Evolutionary conservation across 1,140 invertebrate species (phyloP).

Genomic region (Oedothorax gibbosus): DNA sequence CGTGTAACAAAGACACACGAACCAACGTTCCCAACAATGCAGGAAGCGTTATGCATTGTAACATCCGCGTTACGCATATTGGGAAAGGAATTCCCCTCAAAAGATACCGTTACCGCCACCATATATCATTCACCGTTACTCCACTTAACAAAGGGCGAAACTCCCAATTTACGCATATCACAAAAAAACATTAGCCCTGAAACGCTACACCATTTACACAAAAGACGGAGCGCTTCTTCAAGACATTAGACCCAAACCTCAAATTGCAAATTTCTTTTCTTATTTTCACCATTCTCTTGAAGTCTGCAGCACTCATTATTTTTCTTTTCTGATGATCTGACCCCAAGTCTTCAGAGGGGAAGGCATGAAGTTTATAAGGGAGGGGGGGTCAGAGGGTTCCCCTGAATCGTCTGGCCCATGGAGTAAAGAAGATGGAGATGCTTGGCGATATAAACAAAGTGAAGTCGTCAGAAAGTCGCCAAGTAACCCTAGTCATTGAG

Average conservation of each 20-base stretch:
- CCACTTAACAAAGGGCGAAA: background rate
- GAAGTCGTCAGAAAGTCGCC: too few relatives aligned
- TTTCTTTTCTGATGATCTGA: slow-evolving; percentile 25
- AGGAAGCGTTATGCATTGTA: background rate
- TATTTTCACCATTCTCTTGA: background rate
- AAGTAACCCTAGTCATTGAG: too few relatives aligned
- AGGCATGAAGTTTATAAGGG: background rate
- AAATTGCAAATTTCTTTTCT: slow-evolving; percentile 38
- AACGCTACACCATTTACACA: slow-evolving; percentile 59
- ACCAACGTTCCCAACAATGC: background rate
- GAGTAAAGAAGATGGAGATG: too few relatives aligned
- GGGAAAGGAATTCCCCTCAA: too few relatives aligned
- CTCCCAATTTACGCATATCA: slow-evolving; percentile 51
- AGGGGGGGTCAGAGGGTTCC: background rate
- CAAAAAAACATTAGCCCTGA: slow-evolving; percentile 45
- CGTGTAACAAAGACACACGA: too few relatives aligned
- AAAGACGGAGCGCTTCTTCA: background rate
- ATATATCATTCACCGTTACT: slow-evolving; percentile 56
- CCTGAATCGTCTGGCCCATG: too few relatives aligned
- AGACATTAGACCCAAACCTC: background rate
- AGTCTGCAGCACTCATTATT: slow-evolving; percentile 4
- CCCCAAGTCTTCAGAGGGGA: background rate
- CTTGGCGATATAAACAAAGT: too few relatives aligned
- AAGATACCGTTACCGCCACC: background rate
- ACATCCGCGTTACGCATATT: too few relatives aligned